These are phyloP conservation scores for Dysmachus trigonus DNA, from an alignment of 2,888 invertebrate species.

Conservation along the genomic window DNA sequence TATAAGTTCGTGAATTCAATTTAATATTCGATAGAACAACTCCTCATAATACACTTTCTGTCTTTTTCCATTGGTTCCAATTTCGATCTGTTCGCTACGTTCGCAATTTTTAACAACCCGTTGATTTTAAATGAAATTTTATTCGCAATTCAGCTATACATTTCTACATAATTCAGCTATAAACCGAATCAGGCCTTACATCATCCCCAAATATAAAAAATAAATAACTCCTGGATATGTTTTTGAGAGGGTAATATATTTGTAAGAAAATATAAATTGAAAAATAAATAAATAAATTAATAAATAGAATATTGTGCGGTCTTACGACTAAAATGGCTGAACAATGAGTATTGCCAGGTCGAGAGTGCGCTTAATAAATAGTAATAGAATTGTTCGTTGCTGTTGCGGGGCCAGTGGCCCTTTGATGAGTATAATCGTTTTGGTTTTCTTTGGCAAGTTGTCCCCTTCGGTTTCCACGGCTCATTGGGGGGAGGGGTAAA, in stretches of 20 bases:
- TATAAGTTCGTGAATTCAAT: no score
- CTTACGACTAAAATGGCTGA: background rate
- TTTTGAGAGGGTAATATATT: conserved; percentile 4
- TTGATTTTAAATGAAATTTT: no score
- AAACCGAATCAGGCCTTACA: background rate
- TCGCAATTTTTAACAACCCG: no score
- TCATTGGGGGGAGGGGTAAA: background rate
- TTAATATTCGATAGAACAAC: no score
- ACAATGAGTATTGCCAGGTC: background rate
- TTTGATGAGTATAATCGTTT: background rate
- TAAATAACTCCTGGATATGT: background rate
- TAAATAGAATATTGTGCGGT: background rate
- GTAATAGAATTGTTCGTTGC: background rate
- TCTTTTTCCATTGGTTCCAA: no score
- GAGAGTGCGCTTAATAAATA: background rate
- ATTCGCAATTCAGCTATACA: background rate
- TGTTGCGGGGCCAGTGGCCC: background rate
- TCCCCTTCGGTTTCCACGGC: background rate
- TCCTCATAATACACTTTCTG: no score
- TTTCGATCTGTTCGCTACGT: no score
- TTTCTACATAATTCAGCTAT: no score
- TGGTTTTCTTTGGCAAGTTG: conserved; percentile 47
- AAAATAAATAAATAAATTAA: conserved; percentile 37
- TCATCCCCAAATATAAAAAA: background rate
- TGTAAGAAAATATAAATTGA: background rate